phyloP scores from a whole-genome alignment of 2,113 vertebrate genomes.

The Sminthopsis crassicaudata region DNA sequence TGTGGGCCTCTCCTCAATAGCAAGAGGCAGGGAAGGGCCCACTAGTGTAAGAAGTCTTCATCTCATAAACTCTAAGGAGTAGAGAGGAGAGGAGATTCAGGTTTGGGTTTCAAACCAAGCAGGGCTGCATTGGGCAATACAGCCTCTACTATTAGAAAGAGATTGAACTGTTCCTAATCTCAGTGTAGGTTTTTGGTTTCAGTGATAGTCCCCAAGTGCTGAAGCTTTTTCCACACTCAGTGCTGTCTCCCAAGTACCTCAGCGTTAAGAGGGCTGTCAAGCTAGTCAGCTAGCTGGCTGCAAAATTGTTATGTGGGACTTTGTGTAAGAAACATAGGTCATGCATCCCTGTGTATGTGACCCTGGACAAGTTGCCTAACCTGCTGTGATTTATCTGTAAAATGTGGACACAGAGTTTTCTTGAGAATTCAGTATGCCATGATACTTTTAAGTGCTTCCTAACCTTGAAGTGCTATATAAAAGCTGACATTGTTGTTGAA shows the following conservation, averaged over 20 bases:
- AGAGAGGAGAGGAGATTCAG: not conserved
- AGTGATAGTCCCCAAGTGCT: not conserved
- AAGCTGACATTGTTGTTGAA: not conserved
- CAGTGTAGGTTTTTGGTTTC: not conserved
- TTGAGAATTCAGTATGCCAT: not conserved
- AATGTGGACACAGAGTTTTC: not conserved
- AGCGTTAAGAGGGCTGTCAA: not conserved
- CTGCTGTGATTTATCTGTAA: not conserved
- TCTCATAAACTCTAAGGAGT: not conserved
- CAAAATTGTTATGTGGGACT: not conserved
- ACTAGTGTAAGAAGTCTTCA: not conserved
- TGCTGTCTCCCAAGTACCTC: not conserved
- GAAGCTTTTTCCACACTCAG: not conserved
- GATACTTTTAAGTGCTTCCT: not conserved
- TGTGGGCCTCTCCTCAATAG: not conserved
- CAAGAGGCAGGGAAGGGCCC: not conserved
- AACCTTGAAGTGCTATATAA: not conserved
- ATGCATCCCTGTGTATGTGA: too few species aligned
- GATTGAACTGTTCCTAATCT: not conserved
- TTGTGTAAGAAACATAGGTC: not conserved
- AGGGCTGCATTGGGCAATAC: not conserved
- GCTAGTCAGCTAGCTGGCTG: not conserved
- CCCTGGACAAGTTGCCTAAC: not conserved
- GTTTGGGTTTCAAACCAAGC: not conserved
- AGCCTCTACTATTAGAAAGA: not conserved